Conservation (phyloP, 2,888 invertebrate genomes). For the Latrodectus hesperus region DNA sequence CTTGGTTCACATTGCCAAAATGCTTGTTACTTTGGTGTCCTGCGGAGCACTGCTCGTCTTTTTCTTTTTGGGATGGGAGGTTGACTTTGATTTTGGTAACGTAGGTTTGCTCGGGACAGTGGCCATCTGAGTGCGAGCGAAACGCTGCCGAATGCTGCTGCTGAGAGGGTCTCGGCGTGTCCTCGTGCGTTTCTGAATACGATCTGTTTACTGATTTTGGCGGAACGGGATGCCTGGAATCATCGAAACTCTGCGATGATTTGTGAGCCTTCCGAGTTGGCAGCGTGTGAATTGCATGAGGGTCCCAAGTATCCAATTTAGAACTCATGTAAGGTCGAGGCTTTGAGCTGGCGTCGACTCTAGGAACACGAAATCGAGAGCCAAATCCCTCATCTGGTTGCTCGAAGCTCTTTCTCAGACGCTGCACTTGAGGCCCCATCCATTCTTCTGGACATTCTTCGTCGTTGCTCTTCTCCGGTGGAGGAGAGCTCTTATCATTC, state of each 20-base stretch:
- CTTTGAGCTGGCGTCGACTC: background rate
- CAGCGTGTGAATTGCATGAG: constrained; percentile 45
- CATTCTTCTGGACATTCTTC: constrained; percentile 56
- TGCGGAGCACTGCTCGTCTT: constrained; percentile 15
- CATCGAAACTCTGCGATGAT: constrained; percentile 46
- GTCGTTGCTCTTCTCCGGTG: constrained; percentile 15
- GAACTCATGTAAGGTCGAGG: constrained; percentile 25
- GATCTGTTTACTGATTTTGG: constrained; percentile 59
- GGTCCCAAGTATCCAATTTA: constrained; percentile 49
- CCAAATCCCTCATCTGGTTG: constrained; percentile 4
- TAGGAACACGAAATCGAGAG: constrained; percentile 8
- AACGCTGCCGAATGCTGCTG: constrained; percentile 60
- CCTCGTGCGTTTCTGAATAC: constrained; percentile 63
- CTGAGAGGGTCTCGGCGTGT: constrained; percentile 22
- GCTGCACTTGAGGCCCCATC: constrained; percentile 53
- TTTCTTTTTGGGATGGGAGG: constrained; percentile 26
- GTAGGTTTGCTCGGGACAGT: constrained; percentile 62
- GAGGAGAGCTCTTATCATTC: constrained; percentile 25
- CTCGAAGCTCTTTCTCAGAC: constrained; percentile 62
- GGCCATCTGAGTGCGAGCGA: constrained; percentile 61
- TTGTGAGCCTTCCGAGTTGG: constrained; percentile 52
- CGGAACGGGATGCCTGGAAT: constrained; percentile 38
- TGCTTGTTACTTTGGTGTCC: constrained; percentile 10
- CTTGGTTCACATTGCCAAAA: background rate
- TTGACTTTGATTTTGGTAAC: constrained; percentile 65